Conservation (phyloP, 2,797 vertebrate genomes). For the Sebastes miniatus region DNA sequence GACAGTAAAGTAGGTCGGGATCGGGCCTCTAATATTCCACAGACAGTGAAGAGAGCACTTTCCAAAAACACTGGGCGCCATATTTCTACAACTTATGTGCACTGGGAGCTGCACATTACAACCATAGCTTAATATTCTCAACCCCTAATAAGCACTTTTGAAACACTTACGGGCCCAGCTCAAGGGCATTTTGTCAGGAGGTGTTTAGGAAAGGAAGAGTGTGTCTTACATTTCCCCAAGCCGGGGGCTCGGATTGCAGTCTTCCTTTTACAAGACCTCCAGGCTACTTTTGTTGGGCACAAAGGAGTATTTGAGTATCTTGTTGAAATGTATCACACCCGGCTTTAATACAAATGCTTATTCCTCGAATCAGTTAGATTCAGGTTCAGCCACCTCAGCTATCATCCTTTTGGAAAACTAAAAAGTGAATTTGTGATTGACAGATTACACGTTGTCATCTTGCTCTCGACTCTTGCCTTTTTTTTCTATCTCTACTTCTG, state of each 20-base stretch:
- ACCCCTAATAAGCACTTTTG: neutral
- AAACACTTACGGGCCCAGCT: neutral
- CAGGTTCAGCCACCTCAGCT: neutral
- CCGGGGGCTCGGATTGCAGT: neutral
- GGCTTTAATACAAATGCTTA: neutral
- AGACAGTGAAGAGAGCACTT: neutral
- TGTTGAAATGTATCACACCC: neutral
- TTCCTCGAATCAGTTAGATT: neutral
- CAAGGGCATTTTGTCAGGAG: slow-evolving; percentile 1
- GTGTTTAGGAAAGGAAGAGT: neutral
- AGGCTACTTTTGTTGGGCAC: neutral
- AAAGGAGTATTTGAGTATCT: neutral
- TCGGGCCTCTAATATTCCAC: neutral
- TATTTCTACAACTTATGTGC: neutral
- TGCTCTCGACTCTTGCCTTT: neutral
- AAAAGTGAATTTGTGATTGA: neutral
- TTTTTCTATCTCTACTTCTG: neutral
- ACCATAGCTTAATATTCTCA: neutral
- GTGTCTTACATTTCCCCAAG: neutral
- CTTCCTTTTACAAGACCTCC: slow-evolving; percentile 3
- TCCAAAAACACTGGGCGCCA: neutral
- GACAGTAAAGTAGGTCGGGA: too few relatives aligned
- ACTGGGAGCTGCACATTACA: neutral
- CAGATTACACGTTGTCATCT: slow-evolving; percentile 7
- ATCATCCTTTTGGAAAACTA: neutral